A percentile compares a stretch with the other conserved stretches of the same genome.
Evolutionary conservation across 2,797 vertebrate species (phyloP).

Genomic region (Acrossocheilus wenchowensis): DNA sequence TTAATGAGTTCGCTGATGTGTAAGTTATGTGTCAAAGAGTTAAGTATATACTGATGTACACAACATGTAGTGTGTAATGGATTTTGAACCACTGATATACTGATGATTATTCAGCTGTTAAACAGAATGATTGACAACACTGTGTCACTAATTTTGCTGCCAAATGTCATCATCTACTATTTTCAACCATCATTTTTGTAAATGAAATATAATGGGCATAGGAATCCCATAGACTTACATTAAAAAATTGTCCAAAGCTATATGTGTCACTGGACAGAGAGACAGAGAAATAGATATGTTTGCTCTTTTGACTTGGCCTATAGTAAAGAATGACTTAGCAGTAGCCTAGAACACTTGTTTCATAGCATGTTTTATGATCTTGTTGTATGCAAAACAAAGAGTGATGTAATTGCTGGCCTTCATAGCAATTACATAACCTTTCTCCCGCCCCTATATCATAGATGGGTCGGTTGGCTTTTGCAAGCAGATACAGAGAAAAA

Average conservation of each 20-base stretch:
- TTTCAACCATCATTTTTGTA: not conserved
- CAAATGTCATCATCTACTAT: not conserved
- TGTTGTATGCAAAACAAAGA: conserved; percentile 13
- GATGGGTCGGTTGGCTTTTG: not conserved
- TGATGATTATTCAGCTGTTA: not conserved
- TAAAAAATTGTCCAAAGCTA: not conserved
- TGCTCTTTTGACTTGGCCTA: not conserved
- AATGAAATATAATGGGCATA: not conserved
- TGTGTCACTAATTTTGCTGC: not conserved
- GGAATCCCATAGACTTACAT: not conserved
- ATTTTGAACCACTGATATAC: not conserved
- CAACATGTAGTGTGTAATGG: not conserved
- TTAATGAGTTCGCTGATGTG: not conserved
- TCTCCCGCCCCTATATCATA: not conserved
- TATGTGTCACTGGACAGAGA: not conserved
- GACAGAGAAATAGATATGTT: not conserved
- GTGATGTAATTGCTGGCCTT: conserved; percentile 38
- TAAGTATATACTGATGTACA: not conserved
- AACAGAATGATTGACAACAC: not conserved
- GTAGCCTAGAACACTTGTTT: not conserved
- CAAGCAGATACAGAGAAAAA: conserved; percentile 20
- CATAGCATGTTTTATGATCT: not conserved
- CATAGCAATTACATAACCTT: conserved; percentile 13
- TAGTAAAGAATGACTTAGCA: not conserved
- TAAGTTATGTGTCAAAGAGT: not conserved